Evolutionary conservation across 2,797 vertebrate genomes (phyloP).

Genomic region (Amphiprion clarkii): DNA sequence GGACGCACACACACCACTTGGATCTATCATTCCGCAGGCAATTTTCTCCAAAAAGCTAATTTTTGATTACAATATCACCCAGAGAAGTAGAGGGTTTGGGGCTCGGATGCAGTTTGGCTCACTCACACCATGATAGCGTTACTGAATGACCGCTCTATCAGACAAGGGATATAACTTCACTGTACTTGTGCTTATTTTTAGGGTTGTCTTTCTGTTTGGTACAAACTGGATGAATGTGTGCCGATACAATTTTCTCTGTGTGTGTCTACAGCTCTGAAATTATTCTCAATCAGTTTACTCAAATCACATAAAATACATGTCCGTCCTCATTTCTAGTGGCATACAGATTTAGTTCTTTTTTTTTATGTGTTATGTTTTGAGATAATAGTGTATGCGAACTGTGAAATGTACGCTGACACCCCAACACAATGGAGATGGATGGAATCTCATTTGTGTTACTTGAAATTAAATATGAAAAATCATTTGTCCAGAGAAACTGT

Average conservation of each 20-base stretch:
- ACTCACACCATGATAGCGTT: conserved; percentile 2
- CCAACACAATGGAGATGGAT: not conserved
- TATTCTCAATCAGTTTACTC: not conserved
- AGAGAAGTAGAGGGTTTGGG: conserved; percentile 1
- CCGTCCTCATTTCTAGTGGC: no score
- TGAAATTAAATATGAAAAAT: not conserved
- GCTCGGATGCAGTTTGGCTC: not conserved
- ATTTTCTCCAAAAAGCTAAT: conserved; percentile 17
- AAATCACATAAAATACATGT: not conserved
- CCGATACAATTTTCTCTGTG: not conserved
- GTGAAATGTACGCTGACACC: not conserved
- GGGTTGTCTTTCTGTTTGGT: not conserved
- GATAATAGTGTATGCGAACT: no score
- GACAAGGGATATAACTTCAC: not conserved
- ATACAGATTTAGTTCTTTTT: not conserved
- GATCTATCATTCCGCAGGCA: not conserved
- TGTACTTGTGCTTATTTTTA: conserved; percentile 1
- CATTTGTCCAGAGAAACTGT: not conserved
- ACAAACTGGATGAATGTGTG: not conserved
- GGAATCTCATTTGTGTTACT: not conserved
- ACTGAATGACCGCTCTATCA: not conserved
- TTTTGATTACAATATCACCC: conserved; percentile 5
- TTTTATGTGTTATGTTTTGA: no score
- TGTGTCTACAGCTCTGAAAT: not conserved
- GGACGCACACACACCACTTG: not conserved